phyloP scores from a whole-genome alignment of 2,113 vertebrate genomes.

The Chamaea fasciata region DNA sequence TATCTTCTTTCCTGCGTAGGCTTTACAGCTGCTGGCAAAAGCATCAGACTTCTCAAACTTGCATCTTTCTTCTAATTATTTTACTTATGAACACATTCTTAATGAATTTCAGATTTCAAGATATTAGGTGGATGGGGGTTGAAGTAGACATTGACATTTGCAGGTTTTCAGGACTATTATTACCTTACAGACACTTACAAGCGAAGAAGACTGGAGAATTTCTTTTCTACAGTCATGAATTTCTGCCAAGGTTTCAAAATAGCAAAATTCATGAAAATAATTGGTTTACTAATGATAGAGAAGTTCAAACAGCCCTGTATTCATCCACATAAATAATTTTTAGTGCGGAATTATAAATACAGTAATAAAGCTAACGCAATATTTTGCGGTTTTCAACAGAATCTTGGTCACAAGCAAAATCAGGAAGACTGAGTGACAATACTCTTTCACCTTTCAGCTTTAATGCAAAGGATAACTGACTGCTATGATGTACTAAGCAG shows the following conservation, averaged over 20 bases:
- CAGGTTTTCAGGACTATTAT: background rate
- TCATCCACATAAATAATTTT: background rate
- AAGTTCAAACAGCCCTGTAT: background rate
- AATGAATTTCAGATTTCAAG: background rate
- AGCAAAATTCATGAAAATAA: background rate
- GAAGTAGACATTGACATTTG: background rate
- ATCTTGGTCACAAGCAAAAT: background rate
- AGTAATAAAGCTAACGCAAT: background rate
- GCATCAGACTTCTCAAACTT: background rate
- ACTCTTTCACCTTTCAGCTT: background rate
- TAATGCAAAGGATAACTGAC: background rate
- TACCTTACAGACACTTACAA: background rate
- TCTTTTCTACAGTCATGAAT: background rate
- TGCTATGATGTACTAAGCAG: background rate
- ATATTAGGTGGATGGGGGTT: background rate
- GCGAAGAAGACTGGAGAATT: background rate
- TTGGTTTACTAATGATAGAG: background rate
- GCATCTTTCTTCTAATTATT: background rate
- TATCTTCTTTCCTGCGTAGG: background rate
- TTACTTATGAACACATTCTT: background rate
- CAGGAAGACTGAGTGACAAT: background rate
- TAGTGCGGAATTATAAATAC: background rate
- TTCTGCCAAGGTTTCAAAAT: background rate
- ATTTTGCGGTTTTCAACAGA: background rate
- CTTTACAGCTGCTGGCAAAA: background rate